Evolutionary conservation across 2,113 vertebrate species (phyloP).

Genomic region (Neodontobutis hainanensis): DNA sequence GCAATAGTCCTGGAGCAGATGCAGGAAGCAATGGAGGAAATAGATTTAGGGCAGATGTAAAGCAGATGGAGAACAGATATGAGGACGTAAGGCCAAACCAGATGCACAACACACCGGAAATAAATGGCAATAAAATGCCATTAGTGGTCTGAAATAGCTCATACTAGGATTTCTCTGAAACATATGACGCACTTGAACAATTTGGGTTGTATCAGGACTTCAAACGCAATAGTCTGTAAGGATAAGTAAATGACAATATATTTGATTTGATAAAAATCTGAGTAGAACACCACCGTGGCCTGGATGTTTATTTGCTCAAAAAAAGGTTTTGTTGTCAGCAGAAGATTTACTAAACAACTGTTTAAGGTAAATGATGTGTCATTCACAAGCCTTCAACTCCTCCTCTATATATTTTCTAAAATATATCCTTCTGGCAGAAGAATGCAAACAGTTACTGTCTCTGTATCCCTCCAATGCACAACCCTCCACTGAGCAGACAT

Average conservation of each 20-base stretch:
- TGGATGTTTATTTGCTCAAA: too few relatives aligned
- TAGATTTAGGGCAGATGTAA: constrained; percentile 10
- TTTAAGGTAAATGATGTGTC: too few relatives aligned
- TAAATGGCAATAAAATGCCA: background rate
- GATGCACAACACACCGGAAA: background rate
- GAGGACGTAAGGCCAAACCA: background rate
- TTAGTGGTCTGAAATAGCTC: background rate
- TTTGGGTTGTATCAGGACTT: background rate
- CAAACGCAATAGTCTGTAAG: background rate
- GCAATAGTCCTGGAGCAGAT: constrained; percentile 1
- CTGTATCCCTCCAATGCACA: background rate
- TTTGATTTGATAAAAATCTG: too few relatives aligned
- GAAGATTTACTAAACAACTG: too few relatives aligned
- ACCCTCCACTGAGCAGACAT: background rate
- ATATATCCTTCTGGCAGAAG: too few relatives aligned
- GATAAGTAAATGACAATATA: background rate
- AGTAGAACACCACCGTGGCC: too few relatives aligned
- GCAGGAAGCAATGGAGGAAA: constrained; percentile 13
- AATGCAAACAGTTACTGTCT: too few relatives aligned
- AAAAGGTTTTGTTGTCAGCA: too few relatives aligned
- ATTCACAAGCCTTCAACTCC: too few relatives aligned
- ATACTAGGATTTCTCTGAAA: background rate
- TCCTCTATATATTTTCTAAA: too few relatives aligned
- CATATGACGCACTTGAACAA: background rate
- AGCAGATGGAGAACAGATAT: constrained; percentile 6